Evolutionary conservation across 2,113 vertebrate species (phyloP).

Genomic region (Cebus imitator): DNA sequence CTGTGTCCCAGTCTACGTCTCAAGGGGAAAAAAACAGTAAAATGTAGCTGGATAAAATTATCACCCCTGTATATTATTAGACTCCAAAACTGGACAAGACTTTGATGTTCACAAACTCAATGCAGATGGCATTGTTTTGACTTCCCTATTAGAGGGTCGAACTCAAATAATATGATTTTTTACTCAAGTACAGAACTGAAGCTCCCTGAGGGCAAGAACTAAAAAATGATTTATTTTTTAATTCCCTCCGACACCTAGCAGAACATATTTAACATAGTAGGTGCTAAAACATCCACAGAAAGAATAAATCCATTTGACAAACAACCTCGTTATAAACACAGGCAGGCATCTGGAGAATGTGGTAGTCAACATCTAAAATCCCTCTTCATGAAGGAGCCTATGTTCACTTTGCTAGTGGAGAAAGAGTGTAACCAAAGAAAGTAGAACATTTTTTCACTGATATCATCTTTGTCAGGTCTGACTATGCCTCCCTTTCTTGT

Average conservation of each 20-base stretch:
- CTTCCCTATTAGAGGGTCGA: slow-evolving; percentile 42
- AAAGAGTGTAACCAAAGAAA: background rate
- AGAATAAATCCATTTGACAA: background rate
- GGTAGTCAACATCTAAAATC: background rate
- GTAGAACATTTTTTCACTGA: background rate
- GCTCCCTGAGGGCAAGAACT: slow-evolving; percentile 12
- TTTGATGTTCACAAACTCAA: slow-evolving; percentile 66
- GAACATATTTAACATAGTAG: background rate
- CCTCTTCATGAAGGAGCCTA: background rate
- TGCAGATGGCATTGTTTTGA: slow-evolving; percentile 40
- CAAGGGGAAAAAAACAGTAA: slow-evolving; percentile 18
- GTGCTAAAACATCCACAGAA: slow-evolving; percentile 1
- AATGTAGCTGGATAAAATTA: slow-evolving; percentile 56
- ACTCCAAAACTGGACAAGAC: slow-evolving; percentile 33
- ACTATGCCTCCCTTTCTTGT: background rate
- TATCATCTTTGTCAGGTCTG: background rate
- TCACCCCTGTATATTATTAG: slow-evolving; percentile 30
- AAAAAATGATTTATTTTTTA: background rate
- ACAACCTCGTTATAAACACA: background rate
- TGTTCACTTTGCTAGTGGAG: background rate
- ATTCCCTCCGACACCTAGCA: background rate
- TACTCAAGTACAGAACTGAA: slow-evolving; percentile 17
- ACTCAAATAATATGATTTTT: slow-evolving; percentile 46
- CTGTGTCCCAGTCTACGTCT: background rate
- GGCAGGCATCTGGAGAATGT: background rate